Evolutionary conservation across 2,797 vertebrate species (phyloP), one percentile per base, ranked within the genome.

Genomic region (Chromis chromis): DNA sequence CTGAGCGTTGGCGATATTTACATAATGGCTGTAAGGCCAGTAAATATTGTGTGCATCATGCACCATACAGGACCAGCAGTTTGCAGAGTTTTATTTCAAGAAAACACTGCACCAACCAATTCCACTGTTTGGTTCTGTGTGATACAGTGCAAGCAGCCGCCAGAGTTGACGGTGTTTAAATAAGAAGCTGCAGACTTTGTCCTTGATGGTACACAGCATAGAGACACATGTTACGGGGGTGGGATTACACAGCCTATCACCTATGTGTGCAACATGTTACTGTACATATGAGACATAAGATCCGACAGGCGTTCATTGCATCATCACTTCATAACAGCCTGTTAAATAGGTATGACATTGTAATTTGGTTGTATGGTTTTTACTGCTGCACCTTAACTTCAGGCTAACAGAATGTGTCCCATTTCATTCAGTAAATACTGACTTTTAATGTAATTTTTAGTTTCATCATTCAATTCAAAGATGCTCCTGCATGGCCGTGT

Each of bases 21-120:
- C 79, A 82, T 63, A 24, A 49, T 60, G 17, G 71, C 63, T 69
- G 28, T 44, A 24, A 69, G 54, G 50, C 24, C 62, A 61, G 73
- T 74, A 67, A 74, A 80, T 76, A 70, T 24, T 78, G 65, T 61
- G 67, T 49, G 55, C 44, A 49, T 59, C 0, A 2, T 74, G 50
- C 65, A 46, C n/a, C 50, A 21, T 44, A 68, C 28, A 80, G 71
- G 65, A 55, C 46, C 62, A 31, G 62, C n/a, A 19, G 31, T 70
- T 59, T 73, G 62, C 74, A 44, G 49, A 50, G 61, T 86, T 78
- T 78, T 17, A 65, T 83, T 84, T 69, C 33, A 84, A 49, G 76
- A 80, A 88, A 86, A 83, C 66, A 64, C 62, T 12, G 65, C 42
- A 49, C 21, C 49, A 70, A 40, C 56, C 57, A 70, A 75, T 83